phyloP scores from a whole-genome alignment of 2,888 invertebrate genomes.

The Rhagium mordax region DNA sequence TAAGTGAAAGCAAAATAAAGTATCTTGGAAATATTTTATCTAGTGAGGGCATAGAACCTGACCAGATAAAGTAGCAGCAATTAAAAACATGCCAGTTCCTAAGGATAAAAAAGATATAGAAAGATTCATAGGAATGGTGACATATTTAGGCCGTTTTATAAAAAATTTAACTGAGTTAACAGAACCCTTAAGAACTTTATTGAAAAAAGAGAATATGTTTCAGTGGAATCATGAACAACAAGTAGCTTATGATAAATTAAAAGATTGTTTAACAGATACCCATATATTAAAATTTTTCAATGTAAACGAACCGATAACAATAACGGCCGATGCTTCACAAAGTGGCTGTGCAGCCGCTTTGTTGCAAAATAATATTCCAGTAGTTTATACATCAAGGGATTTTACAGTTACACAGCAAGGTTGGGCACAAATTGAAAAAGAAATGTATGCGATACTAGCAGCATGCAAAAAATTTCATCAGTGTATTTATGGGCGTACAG shows the following conservation, averaged over 20 bases:
- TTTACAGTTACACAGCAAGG: too few species aligned
- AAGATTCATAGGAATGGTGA: slow-evolving; percentile 57
- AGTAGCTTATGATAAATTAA: neutral
- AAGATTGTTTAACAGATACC: neutral
- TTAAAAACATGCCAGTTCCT: slow-evolving; percentile 36
- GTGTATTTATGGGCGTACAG: too few species aligned
- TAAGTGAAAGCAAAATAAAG: too few species aligned
- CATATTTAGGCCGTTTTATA: slow-evolving; percentile 34
- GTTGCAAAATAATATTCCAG: too few species aligned
- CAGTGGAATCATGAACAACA: slow-evolving; percentile 9
- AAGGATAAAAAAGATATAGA: slow-evolving; percentile 54
- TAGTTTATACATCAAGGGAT: too few species aligned
- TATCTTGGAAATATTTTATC: too few species aligned
- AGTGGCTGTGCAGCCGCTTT: neutral
- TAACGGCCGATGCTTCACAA: slow-evolving; percentile 1
- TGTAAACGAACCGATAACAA: neutral
- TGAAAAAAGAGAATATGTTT: slow-evolving; percentile 15
- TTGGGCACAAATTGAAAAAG: too few species aligned
- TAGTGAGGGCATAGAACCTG: too few species aligned
- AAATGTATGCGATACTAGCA: too few species aligned
- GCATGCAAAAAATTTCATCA: too few species aligned
- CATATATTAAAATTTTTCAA: neutral
- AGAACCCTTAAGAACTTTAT: slow-evolving; percentile 11
- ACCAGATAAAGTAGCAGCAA: too few species aligned
- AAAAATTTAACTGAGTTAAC: slow-evolving; percentile 17